Percentiles rank a stretch among this genome's conserved stretches.
phyloP scores from a whole-genome alignment of 2,797 vertebrate species.

The Lacerta bilineata region DNA sequence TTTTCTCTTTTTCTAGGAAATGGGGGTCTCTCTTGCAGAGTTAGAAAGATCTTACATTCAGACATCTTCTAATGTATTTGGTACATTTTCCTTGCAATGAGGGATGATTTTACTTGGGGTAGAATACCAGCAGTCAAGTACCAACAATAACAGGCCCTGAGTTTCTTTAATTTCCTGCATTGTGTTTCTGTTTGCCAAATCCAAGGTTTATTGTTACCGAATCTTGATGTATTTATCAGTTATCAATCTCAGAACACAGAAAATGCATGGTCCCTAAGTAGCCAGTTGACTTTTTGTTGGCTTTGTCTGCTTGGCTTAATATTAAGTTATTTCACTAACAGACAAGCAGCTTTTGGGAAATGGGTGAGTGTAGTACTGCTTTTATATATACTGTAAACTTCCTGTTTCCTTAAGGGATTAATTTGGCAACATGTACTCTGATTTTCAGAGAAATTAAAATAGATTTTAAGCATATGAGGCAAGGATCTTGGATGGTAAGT shows the following conservation, averaged over 20 bases:
- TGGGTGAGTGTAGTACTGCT: not conserved
- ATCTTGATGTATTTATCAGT: slow-evolving; percentile 44
- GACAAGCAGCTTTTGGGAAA: not conserved
- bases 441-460: not conserved
- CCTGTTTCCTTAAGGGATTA: not conserved
- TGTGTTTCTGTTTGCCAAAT: slow-evolving; percentile 34
- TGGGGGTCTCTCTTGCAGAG: not conserved
- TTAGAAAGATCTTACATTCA: not conserved
- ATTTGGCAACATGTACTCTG: not conserved
- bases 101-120: not conserved
- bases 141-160: not conserved
- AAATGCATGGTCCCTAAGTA: not conserved
- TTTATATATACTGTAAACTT: not conserved
- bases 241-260: slow-evolving; percentile 14
- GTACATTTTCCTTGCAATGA: not conserved
- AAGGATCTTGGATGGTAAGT: not conserved
- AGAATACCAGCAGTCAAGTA: not conserved
- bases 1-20: not conserved
- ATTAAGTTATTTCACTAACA: not conserved
- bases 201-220: slow-evolving; percentile 11
- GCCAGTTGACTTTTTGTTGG: slow-evolving; percentile 1
- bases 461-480: not conserved
- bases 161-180: not conserved
- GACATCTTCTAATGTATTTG: not conserved
- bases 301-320: slow-evolving; percentile 45